Percentiles rank a stretch among this genome's conserved stretches.
These are phyloP conservation scores for Perodicticus potto DNA, from an alignment of 2,797 vertebrate genomes.

Conservation along the genomic window DNA sequence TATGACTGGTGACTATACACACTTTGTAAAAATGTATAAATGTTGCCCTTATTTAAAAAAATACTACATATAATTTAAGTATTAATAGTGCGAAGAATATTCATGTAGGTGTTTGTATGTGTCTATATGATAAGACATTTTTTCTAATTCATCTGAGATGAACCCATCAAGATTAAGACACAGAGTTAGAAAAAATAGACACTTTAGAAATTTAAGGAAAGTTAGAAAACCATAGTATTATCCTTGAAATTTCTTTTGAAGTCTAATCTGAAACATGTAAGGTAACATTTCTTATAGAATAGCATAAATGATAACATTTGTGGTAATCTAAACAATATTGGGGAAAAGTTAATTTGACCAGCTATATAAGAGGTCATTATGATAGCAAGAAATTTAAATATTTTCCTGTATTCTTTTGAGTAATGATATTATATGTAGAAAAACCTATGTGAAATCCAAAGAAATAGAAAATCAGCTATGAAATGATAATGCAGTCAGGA, in stretches of 20 bases:
- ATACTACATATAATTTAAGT: neutral
- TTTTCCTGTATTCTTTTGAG: neutral
- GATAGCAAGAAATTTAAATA: neutral
- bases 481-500: neutral
- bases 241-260: conserved; percentile 41
- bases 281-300: neutral
- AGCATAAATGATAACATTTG: neutral
- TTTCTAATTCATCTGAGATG: conserved; percentile 33
- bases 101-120: neutral
- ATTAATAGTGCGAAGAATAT: neutral
- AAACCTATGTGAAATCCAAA: neutral
- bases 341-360: neutral
- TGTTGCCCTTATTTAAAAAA: neutral
- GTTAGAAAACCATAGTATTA: conserved; percentile 14
- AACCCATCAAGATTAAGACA: neutral
- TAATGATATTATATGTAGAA: neutral
- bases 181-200: neutral
- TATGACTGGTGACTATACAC: neutral
- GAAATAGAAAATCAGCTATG: neutral
- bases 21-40: neutral
- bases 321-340: conserved; percentile 23
- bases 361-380: neutral
- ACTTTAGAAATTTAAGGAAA: neutral
- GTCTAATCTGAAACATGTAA: neutral
- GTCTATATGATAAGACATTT: neutral